Conservation (phyloP, 2,113 vertebrate genomes). For the Anas platyrhynchos region DNA sequence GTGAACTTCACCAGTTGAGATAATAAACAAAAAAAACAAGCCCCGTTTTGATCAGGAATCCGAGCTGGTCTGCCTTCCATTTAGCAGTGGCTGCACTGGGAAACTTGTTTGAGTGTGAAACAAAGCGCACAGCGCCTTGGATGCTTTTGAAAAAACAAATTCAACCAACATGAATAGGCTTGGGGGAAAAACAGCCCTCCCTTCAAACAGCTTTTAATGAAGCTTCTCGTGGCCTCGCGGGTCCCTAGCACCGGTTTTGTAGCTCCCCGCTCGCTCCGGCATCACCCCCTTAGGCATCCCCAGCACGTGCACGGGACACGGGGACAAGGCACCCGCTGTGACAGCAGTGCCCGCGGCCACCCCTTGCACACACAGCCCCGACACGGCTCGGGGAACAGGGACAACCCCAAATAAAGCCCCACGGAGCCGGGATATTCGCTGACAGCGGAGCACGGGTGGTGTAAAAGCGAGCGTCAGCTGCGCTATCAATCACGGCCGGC, state of each 20-base stretch:
- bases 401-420: too few relatives aligned
- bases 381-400: too few relatives aligned
- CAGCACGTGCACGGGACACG: rapidly evolving
- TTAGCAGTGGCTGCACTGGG: not conserved
- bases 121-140: not conserved
- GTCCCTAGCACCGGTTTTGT: not conserved
- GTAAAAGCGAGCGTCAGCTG: not conserved
- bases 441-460: not conserved
- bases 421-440: not conserved
- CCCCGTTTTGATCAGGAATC: not conserved
- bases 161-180: not conserved
- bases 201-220: not conserved
- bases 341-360: not conserved
- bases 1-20: not conserved
- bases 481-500: not conserved
- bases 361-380: too few relatives aligned
- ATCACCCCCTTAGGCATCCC: not conserved
- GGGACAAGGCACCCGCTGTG: not conserved
- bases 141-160: not conserved
- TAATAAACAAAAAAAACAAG: not conserved
- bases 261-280: not conserved
- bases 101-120: not conserved
- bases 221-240: not conserved
- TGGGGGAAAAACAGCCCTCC: not conserved
- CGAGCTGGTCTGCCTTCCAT: not conserved